phyloP scores from a whole-genome alignment of 2,888 invertebrate species.

The Gasteruption jaculator region DNA sequence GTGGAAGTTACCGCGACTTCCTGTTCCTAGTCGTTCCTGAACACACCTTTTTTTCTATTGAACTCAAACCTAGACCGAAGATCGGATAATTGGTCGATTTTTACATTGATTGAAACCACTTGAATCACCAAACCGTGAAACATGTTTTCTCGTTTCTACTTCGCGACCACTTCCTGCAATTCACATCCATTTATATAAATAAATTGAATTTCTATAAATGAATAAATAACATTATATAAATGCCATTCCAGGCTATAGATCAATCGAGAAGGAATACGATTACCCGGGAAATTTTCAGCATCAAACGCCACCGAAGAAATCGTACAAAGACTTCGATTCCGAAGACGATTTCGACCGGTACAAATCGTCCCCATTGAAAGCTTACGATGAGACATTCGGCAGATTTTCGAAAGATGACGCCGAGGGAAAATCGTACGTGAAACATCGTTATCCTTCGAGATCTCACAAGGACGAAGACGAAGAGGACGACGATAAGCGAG shows the following conservation, averaged over 20 bases:
- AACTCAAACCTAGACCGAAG: no score
- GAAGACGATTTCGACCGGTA: constrained; percentile 32
- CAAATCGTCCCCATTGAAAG: constrained; percentile 27
- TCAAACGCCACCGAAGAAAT: constrained; percentile 13
- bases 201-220: no score
- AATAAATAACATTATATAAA: no score
- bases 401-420: constrained; percentile 29
- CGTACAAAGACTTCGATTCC: constrained; percentile 21
- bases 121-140: no score
- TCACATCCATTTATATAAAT: no score
- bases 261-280: constrained; percentile 19
- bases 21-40: no score
- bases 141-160: no score
- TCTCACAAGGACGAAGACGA: constrained; percentile 24
- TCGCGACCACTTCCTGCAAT: no score
- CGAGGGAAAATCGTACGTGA: constrained; percentile 25
- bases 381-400: constrained; percentile 36
- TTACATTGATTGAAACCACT: no score
- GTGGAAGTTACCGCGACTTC: no score
- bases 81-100: no score
- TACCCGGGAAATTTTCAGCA: constrained; percentile 21
- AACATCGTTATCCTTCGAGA: constrained; percentile 23
- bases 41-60: no score
- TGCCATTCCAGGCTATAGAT: constrained; percentile 19
- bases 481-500: constrained; percentile 15